Percentiles rank a stretch among this genome's conserved stretches.
These are phyloP conservation scores for Hyperoodon ampullatus DNA, from an alignment of 2,113 vertebrate genomes.

Conservation along the genomic window DNA sequence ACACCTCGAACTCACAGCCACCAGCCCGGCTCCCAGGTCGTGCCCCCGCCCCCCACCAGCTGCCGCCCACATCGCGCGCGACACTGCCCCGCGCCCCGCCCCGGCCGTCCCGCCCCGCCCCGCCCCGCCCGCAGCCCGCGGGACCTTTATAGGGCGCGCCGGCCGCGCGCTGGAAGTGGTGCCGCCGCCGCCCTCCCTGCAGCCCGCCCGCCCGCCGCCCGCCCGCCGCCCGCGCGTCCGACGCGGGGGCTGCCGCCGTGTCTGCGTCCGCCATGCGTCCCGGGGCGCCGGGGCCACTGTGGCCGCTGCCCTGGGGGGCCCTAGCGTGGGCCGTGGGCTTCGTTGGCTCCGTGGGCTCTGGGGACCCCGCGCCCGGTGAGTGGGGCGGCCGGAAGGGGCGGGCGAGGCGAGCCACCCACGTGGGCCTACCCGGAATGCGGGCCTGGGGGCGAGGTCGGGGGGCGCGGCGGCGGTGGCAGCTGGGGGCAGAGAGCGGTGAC, in stretches of 20 bases:
- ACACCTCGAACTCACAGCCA: not conserved
- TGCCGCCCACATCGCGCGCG: conserved; percentile 20
- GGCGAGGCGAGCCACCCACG: conserved; percentile 72
- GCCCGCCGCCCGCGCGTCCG: not conserved
- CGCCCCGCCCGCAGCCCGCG: conserved; percentile 52
- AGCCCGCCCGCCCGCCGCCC: not conserved
- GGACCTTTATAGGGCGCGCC: conserved; percentile 73
- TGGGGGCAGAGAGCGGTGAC: not conserved
- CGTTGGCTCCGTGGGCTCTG: conserved; percentile 64
- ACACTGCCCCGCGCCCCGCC: conserved; percentile 56
- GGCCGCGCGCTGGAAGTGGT: conserved; percentile 54
- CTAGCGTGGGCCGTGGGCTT: conserved; percentile 70
- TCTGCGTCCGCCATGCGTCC: conserved; percentile 66
- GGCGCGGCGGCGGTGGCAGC: not conserved
- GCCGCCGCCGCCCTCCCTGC: conserved; percentile 20
- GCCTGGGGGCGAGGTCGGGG: not conserved
- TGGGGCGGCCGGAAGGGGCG: conserved; percentile 63
- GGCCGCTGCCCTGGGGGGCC: conserved; percentile 70
- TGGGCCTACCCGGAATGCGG: conserved; percentile 56
- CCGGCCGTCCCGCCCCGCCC: conserved; percentile 55
- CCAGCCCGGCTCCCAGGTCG: not conserved
- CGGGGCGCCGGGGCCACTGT: conserved; percentile 60
- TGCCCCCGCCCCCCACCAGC: not conserved
- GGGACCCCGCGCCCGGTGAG: conserved; percentile 67
- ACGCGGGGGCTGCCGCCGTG: not conserved